Evolutionary conservation across 2,797 vertebrate species (phyloP), one percentile per base, ranked within the genome.

Genomic region (Acipenser oxyrinchus): DNA sequence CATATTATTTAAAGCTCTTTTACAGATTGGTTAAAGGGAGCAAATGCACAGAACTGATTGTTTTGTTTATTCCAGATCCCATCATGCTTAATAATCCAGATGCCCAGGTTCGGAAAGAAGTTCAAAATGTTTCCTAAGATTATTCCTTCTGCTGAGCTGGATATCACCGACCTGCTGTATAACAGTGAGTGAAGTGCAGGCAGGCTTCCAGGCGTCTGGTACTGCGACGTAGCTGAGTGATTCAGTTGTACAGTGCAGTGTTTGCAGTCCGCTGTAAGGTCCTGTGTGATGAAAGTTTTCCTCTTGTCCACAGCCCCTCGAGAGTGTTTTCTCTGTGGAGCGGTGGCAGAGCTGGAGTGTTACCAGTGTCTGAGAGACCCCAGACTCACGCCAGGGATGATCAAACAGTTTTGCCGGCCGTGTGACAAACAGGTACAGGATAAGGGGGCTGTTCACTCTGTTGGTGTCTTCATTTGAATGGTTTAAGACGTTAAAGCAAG

Each of bases 91-190:
- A 87, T 93, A 55, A 74, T 93, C 61, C 91, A 92, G 73, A 91
- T 91, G 90, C 91, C 91, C 50, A 81, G 91, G 67, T 93, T 88
- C 82, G 91, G 91, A 69, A 93, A 89, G 76, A 85, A 84, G 71
- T 93, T 87, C 23, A 92, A 91, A 75, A 91, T 91, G 90, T 93
- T 92, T 75, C 79, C 89, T 57, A 82, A 86, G 68, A 90, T 92
- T 67, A 84, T 91, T 70, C 91, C 91, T 12, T 88, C 91, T 68
- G 81, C 81, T 53, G 84, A 91, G 72, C 79, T 93, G 71, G 90
- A 93, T 73, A 71, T 93, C 73, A 89, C 88, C 62, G 84, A 91
- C 73, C 81, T 92, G n/a, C 75, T 93, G 2, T 75, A 84, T 71
- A 87, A 85, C 71, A 81, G 91, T 91, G 51, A 13, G 6, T 66